Percentiles rank a stretch among this genome's conserved stretches.
These are phyloP conservation scores for Leucoraja ocellata DNA, from an alignment of 2,797 vertebrate genomes.

Conservation along the genomic window DNA sequence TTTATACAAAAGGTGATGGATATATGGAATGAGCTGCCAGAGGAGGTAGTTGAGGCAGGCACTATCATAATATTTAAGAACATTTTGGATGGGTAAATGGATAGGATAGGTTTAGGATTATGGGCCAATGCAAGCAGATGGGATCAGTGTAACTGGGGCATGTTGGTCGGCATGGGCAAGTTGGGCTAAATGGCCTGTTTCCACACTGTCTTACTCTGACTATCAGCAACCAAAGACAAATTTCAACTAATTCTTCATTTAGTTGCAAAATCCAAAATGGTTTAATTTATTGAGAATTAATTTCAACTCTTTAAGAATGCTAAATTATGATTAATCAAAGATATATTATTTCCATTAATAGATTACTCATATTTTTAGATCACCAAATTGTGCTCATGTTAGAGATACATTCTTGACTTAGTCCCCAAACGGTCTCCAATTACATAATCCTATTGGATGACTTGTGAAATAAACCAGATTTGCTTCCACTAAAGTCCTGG, in stretches of 20 bases:
- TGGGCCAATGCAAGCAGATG: too few species aligned
- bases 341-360: neutral
- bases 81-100: too few species aligned
- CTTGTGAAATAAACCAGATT: conserved; percentile 19
- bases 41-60: too few species aligned
- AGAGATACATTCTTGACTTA: neutral
- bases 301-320: neutral
- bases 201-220: too few species aligned
- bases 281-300: neutral
- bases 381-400: neutral
- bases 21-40: too few species aligned
- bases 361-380: neutral
- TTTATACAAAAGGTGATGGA: too few species aligned
- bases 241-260: neutral
- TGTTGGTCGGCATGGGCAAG: too few species aligned
- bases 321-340: neutral
- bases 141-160: too few species aligned
- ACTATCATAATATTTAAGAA: too few species aligned
- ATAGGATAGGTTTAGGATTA: too few species aligned
- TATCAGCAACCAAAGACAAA: too few species aligned
- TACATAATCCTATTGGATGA: conserved; percentile 1
- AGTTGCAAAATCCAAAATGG: neutral
- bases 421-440: neutral
- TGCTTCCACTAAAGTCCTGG: neutral
- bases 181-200: too few species aligned